Base-by-base conservation (phyloP, 2,888 invertebrate species). In the Dorcus parallelipipedus region DNA sequence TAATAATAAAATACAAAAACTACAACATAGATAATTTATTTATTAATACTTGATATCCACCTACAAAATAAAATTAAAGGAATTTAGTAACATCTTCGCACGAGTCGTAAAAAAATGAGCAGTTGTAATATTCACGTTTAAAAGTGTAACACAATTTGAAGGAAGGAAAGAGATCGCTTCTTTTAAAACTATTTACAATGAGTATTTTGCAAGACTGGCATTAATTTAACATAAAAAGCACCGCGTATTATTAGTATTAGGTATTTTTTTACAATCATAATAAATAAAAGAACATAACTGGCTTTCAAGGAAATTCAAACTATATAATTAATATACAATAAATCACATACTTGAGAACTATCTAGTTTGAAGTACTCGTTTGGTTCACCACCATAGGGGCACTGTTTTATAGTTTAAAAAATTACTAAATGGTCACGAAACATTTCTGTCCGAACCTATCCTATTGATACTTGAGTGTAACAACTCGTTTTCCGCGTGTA, bases 401-500 rank as follows among this genome's bases (percentile, higher is more conserved):
- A 78, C 71, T 67, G 72, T 70, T 67, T 73, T 75, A 68, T 74
- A 71, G 59, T 75, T 71, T 64, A 75, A 64, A 58, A 72, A 65
- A 62, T 73, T 71, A 61, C 67, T 72, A 68, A 74, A 68, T 62
- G 76, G 78, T 78, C 78, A 78, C 78, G 78, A 78, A 54, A 65
- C 61, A 42, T 63, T 67, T 54, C 70, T 70, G 54, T 75, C 74
- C 49, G 68, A 63, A 54, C 58, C 39, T 68, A 68, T 71, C 74
- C 61, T 67, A 79, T 76, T 65, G 76, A 3, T 78, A 73, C 69
- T 71, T 47, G 67, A 66, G 66, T 84, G 84, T 23, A 84, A 74
- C 58, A 79, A 78, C 63, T 87, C 87, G 66, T 86, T 85, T 69
- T 89, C 89, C 59, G 87, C 86, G 77, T 92, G 92, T 50, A 86